Percentiles rank a stretch among this genome's conserved stretches.
Conservation (phyloP, 2,113 vertebrate species). For the Phrynosoma platyrhinos region DNA sequence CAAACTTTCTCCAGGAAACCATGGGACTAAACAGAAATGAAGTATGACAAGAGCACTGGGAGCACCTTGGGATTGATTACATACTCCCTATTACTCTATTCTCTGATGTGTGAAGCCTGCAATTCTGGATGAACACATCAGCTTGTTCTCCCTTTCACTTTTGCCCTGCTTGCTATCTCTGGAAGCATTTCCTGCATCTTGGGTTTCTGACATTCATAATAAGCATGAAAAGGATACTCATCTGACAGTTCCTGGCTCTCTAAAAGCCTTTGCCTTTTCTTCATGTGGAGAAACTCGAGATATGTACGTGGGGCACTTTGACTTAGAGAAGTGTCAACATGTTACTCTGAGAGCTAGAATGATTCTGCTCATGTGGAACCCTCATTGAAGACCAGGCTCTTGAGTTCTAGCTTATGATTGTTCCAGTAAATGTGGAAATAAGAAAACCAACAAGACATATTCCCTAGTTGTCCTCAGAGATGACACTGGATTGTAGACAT, state of each 20-base stretch:
- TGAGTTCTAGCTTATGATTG: not conserved
- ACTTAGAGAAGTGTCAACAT: not conserved
- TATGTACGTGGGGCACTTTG: not conserved
- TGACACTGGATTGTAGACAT: not conserved
- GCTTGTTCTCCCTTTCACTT: not conserved
- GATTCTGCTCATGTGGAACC: not conserved
- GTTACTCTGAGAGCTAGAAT: not conserved
- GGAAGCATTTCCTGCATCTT: slow-evolving; percentile 2
- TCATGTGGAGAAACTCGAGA: not conserved
- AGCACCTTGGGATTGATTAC: not conserved
- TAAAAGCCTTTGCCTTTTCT: not conserved
- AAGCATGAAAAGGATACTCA: slow-evolving; percentile 21
- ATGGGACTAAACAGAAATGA: not conserved
- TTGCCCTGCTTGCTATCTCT: slow-evolving; percentile 4
- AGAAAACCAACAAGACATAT: not conserved
- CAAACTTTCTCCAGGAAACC: not conserved
- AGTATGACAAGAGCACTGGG: not conserved
- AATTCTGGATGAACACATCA: not conserved
- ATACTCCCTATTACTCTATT: not conserved
- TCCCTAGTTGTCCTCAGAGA: not conserved
- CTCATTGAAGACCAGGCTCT: not conserved
- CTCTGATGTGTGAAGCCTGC: not conserved
- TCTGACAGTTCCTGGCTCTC: not conserved
- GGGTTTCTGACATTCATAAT: slow-evolving; percentile 22
- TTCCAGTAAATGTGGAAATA: not conserved